A percentile compares a stretch with the other conserved stretches of the same genome.
phyloP scores from a whole-genome alignment of 2,797 vertebrate genomes.

The Hipposideros larvatus region DNA sequence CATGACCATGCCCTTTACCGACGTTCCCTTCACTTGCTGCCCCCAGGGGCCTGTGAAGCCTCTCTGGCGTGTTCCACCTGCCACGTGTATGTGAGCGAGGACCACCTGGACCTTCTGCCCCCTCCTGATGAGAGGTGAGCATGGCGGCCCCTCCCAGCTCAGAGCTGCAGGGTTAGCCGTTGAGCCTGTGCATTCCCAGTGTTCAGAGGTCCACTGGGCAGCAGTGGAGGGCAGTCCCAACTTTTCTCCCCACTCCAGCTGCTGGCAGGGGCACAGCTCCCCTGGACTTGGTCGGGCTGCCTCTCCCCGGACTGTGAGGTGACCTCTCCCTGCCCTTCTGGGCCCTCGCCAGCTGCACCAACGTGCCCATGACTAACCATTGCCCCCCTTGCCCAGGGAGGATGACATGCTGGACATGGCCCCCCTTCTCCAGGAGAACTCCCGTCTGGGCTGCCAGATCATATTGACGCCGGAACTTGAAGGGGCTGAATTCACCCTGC shows the following conservation, averaged over 20 bases:
- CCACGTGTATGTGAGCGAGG: constrained; percentile 92
- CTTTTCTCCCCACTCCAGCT: neutral
- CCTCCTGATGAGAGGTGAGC: constrained; percentile 92
- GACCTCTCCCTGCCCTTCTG: neutral
- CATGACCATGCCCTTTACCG: neutral
- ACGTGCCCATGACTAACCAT: neutral
- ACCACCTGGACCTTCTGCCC: constrained; percentile 90
- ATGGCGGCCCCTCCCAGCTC: neutral
- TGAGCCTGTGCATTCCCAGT: neutral
- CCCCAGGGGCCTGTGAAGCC: constrained; percentile 94
- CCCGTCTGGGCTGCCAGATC: constrained; percentile 95
- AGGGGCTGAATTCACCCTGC: constrained; percentile 93
- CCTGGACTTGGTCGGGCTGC: neutral
- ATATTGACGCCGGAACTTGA: constrained; percentile 92
- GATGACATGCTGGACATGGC: constrained; percentile 98
- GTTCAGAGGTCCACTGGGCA: neutral
- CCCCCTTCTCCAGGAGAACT: constrained; percentile 94
- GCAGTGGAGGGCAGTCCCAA: neutral
- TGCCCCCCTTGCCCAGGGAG: constrained; percentile 88
- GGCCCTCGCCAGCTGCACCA: neutral
- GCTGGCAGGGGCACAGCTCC: neutral
- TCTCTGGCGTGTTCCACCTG: constrained; percentile 96
- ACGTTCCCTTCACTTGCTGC: neutral
- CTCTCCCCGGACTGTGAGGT: neutral
- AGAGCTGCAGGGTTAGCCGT: too few species aligned